Conservation (phyloP, 2,113 vertebrate genomes). For the Callithrix jacchus region DNA sequence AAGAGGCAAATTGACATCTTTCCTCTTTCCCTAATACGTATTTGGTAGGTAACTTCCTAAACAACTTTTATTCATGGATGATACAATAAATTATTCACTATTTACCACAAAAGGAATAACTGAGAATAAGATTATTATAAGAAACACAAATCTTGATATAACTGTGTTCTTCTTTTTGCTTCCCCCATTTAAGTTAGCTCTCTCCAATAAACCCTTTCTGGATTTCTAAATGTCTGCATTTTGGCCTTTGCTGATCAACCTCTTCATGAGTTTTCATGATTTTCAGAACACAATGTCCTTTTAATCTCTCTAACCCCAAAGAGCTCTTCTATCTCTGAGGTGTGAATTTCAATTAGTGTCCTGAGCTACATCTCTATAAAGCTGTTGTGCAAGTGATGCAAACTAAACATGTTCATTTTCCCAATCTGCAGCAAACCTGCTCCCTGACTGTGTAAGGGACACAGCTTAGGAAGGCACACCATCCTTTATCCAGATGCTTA, state of each 20-base stretch:
- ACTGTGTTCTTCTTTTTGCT: neutral
- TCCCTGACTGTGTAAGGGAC: neutral
- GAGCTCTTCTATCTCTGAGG: neutral
- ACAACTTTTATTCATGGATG: neutral
- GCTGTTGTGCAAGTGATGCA: neutral
- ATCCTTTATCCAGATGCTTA: neutral
- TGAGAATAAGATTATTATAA: neutral
- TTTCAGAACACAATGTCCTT: neutral
- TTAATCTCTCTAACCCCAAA: neutral
- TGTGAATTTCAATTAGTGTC: neutral
- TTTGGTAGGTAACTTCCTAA: slow-evolving; percentile 30
- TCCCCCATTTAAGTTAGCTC: neutral
- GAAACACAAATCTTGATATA: slow-evolving; percentile 3
- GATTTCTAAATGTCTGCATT: slow-evolving; percentile 7
- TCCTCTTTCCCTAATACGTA: neutral
- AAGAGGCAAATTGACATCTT: neutral
- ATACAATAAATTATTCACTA: neutral
- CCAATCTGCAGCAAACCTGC: neutral
- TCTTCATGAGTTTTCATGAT: neutral
- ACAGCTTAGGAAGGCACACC: neutral
- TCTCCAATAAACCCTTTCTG: neutral
- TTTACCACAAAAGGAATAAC: neutral
- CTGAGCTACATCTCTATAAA: neutral
- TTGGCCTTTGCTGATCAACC: slow-evolving; percentile 18
- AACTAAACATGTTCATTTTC: neutral